These are phyloP conservation scores for Argyresthia albistria DNA, from an alignment of 2,888 invertebrate species.

Conservation along the genomic window DNA sequence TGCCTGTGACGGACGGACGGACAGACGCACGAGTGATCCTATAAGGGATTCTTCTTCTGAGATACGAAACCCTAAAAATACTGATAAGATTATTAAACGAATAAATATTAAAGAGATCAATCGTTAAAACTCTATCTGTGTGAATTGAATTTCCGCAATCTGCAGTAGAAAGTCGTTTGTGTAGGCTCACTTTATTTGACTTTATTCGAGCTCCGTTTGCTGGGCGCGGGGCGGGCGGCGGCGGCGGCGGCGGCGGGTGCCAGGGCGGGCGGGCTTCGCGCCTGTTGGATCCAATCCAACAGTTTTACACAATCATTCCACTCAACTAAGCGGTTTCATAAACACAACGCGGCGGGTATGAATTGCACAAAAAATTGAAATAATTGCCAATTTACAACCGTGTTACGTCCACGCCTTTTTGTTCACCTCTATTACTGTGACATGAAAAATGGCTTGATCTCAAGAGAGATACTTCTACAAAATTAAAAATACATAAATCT, in stretches of 20 bases:
- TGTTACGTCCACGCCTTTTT: conserved; percentile 36
- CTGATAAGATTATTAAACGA: too few relatives aligned
- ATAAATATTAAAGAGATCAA: too few relatives aligned
- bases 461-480: not conserved
- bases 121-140: not conserved
- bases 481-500: too few relatives aligned
- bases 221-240: conserved; percentile 22
- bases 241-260: not conserved
- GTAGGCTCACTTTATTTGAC: conserved; percentile 55
- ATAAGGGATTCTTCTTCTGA: too few relatives aligned
- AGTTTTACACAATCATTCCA: conserved; percentile 72
- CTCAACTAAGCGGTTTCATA: conserved; percentile 70
- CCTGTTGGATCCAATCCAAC: conserved; percentile 62
- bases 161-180: not conserved
- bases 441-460: not conserved
- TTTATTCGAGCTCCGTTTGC: conserved; percentile 59
- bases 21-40: too few relatives aligned
- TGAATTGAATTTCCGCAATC: not conserved
- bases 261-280: not conserved
- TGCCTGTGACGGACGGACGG: too few relatives aligned
- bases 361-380: conserved; percentile 65
- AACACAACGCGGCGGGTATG: conserved; percentile 67
- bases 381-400: conserved; percentile 60
- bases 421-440: conserved; percentile 24
- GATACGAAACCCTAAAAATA: too few relatives aligned